Evolutionary conservation across 2,113 vertebrate species (phyloP).

Genomic region (Herpetotheres cachinnans): DNA sequence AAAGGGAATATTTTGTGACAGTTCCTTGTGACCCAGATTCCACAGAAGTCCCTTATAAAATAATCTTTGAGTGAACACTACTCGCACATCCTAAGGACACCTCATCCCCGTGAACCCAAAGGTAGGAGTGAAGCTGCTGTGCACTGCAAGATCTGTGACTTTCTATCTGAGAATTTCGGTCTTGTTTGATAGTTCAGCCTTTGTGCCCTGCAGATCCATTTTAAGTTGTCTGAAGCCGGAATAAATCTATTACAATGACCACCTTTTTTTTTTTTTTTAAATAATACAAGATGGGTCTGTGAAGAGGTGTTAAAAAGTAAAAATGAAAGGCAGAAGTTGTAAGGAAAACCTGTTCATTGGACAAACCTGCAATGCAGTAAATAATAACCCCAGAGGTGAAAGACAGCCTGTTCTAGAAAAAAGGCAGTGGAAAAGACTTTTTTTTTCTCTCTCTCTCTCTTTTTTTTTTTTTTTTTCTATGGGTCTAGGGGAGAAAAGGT

Average conservation of each 20-base stretch:
- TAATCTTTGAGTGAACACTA: constrained; percentile 15
- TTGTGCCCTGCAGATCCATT: constrained; percentile 47
- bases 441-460: background rate
- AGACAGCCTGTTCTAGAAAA: constrained; percentile 40
- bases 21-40: constrained; percentile 55
- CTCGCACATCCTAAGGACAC: background rate
- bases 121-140: background rate
- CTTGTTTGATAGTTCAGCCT: constrained; percentile 49
- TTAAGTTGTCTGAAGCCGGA: constrained; percentile 35
- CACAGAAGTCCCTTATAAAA: background rate
- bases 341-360: constrained; percentile 41
- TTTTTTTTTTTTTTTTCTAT: background rate
- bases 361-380: constrained; percentile 54
- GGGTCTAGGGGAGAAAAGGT: constrained; percentile 16
- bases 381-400: constrained; percentile 57
- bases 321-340: constrained; percentile 57
- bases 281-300: constrained; percentile 23
- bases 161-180: constrained; percentile 7
- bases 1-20: constrained; percentile 47
- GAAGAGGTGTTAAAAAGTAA: constrained; percentile 55
- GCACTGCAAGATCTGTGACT: background rate
- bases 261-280: background rate
- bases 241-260: constrained; percentile 46
- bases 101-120: constrained; percentile 1
- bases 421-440: background rate